A percentile compares a stretch with the other conserved stretches of the same genome.
Conservation (phyloP, 1,140 invertebrate species). For the Phocides pigmalion region DNA sequence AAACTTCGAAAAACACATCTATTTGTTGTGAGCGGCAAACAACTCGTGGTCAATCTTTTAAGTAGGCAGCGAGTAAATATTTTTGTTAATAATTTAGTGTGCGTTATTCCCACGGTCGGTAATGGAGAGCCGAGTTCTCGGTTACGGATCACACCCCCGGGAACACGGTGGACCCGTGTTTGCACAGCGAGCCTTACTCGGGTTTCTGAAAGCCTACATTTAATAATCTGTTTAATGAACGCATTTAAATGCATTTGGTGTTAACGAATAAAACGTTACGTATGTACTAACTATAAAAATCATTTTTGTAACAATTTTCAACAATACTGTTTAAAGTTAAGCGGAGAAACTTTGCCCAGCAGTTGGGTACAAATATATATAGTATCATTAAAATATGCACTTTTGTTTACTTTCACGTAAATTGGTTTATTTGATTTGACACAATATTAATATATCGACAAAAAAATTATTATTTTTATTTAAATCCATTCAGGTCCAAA, state of each 20-base stretch:
- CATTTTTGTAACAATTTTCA: too few relatives aligned
- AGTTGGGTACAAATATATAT: too few relatives aligned
- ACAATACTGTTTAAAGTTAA: too few relatives aligned
- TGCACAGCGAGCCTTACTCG: constrained; percentile 38
- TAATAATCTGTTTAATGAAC: constrained; percentile 5
- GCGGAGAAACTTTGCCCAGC: too few relatives aligned
- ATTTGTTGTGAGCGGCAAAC: constrained; percentile 75
- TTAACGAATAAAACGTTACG: not conserved
- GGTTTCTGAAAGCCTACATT: constrained; percentile 13
- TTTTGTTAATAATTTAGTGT: constrained; percentile 80
- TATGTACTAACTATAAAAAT: too few relatives aligned
- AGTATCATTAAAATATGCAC: too few relatives aligned
- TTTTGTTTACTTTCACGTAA: too few relatives aligned
- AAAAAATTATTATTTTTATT: too few relatives aligned
- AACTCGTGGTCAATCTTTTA: constrained; percentile 76
- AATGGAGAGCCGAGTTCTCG: constrained; percentile 55
- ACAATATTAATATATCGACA: too few relatives aligned
- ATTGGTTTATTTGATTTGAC: too few relatives aligned
- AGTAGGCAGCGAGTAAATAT: constrained; percentile 80
- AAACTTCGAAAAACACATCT: constrained; percentile 65
- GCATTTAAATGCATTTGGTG: not conserved
- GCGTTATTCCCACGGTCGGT: constrained; percentile 69
- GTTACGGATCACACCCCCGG: constrained; percentile 63
- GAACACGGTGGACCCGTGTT: constrained; percentile 35
- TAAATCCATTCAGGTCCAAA: too few relatives aligned